A percentile compares a stretch with the other conserved stretches of the same genome.
phyloP scores from a whole-genome alignment of 2,888 invertebrate genomes.

The Ectemnius continuus region DNA sequence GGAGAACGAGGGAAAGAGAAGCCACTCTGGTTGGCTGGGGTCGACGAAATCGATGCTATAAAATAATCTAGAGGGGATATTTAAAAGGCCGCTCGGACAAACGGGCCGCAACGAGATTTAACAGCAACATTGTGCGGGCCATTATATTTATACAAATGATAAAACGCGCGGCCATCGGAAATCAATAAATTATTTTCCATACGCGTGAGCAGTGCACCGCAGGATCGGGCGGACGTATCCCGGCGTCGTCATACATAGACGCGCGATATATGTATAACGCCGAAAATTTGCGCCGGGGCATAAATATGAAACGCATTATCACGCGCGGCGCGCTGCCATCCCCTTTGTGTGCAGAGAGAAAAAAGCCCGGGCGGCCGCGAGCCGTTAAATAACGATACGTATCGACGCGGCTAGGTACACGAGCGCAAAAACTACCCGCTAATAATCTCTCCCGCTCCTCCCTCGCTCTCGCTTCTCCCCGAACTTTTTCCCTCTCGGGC shows the following conservation, averaged over 20 bases:
- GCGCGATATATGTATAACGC: slow-evolving; percentile 14
- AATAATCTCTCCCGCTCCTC: not conserved
- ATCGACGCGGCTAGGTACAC: slow-evolving; percentile 4
- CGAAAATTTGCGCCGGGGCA: slow-evolving; percentile 39
- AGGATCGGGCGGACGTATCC: slow-evolving; percentile 2
- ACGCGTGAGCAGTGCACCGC: slow-evolving; percentile 35
- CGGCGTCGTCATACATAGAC: no score
- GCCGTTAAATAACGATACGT: slow-evolving; percentile 39
- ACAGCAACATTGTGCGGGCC: slow-evolving; percentile 19
- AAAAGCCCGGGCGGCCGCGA: slow-evolving; percentile 14
- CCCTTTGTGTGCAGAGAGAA: slow-evolving; percentile 21
- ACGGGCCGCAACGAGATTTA: slow-evolving; percentile 10
- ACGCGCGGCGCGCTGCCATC: slow-evolving; percentile 32
- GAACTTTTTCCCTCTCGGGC: not conserved
- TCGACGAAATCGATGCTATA: not conserved
- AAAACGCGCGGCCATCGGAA: slow-evolving; percentile 46
- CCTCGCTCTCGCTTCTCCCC: not conserved
- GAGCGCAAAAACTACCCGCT: slow-evolving; percentile 10
- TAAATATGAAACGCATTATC: slow-evolving; percentile 51
- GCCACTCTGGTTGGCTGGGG: not conserved
- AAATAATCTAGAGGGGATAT: not conserved
- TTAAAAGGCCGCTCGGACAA: slow-evolving; percentile 8
- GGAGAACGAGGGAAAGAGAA: not conserved
- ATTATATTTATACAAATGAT: slow-evolving; percentile 48
- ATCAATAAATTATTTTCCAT: slow-evolving; percentile 52